phyloP scores from a whole-genome alignment of 2,797 vertebrate species.

The Trematomus bernacchii region DNA sequence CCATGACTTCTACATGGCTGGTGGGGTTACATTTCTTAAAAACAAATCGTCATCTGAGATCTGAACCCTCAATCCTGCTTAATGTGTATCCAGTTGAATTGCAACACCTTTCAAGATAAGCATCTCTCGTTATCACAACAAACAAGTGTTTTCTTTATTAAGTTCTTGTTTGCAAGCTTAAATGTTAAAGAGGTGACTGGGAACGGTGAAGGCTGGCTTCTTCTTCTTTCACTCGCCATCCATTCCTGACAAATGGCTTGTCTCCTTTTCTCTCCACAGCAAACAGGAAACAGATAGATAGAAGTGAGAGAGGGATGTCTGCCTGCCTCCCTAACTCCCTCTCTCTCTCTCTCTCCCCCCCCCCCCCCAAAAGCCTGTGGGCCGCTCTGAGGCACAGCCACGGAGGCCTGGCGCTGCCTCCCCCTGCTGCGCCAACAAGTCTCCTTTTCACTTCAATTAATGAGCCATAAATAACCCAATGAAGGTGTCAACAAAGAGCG shows the following conservation, averaged over 20 bases:
- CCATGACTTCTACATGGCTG: not conserved
- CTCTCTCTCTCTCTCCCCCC: slow-evolving; percentile 19
- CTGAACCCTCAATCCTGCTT: not conserved
- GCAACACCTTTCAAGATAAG: slow-evolving; percentile 16
- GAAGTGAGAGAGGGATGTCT: slow-evolving; percentile 62
- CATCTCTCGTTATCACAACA: slow-evolving; percentile 27
- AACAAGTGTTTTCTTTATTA: slow-evolving; percentile 40
- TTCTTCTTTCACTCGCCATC: slow-evolving; percentile 65
- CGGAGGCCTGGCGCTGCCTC: slow-evolving; percentile 76
- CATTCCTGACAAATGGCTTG: slow-evolving; percentile 63
- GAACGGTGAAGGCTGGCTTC: slow-evolving; percentile 64
- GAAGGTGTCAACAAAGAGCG: slow-evolving; percentile 97
- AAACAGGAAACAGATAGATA: slow-evolving; percentile 75
- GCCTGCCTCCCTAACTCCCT: slow-evolving; percentile 33
- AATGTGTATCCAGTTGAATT: slow-evolving; percentile 12
- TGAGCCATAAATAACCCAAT: slow-evolving; percentile 99
- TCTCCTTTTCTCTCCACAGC: slow-evolving; percentile 53
- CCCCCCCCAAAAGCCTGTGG: slow-evolving; percentile 73
- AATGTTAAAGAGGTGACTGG: slow-evolving; percentile 44
- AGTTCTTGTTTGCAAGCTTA: slow-evolving; percentile 52
- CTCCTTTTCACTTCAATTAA: slow-evolving; percentile 97
- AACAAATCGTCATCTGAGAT: not conserved
- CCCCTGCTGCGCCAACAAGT: slow-evolving; percentile 92
- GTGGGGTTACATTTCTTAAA: not conserved
- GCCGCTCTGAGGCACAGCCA: slow-evolving; percentile 80